Base-by-base conservation (phyloP, 2,113 vertebrate genomes). In the Callionymus lyra region DNA sequence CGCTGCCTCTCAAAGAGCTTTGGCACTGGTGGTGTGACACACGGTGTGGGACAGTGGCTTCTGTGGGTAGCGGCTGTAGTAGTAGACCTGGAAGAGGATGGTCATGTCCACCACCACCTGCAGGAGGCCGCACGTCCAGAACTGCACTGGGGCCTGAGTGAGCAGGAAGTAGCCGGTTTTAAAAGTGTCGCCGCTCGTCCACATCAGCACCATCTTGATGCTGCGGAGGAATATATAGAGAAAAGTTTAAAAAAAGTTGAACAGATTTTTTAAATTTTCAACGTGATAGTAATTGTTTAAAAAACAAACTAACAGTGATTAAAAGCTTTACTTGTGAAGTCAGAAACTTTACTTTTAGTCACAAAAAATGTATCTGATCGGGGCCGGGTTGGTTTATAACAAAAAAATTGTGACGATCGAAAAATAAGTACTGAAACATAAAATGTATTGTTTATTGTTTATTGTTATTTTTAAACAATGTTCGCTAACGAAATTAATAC, bases 131-230 rank as follows among this genome's bases (percentile, higher is more conserved):
- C 94, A 98, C 13, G 88, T 87, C 27, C 92, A 96, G 82, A 98
- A 98, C 87, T 97, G 94, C 70, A 93, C 82, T 0, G 94, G 94
- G 1, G 93, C 92, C 12, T 91, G 85, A 3, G 93, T 97, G 50
- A 97, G 48, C 52, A 97, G 81, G 85, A 98, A 98, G 82, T 98
- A 98, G 44, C 79, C 85, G 0, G 93, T 97, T 88, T 98, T 98
- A 70, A 98, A 98, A 3, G 92, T 92, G 82, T 98, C 94, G 0
- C 94, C 94, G 0, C 93, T 97, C 0, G 90, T 90, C 94, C 94
- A 98, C 94, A 98, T 97, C 75, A 92, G 79, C 63, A 97, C 94
- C 94, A 97, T 97, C 85, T 95, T 97, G 65, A 97, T 90, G 51
- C 94, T 98, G 38, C 0, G 51, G 48, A 12, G 50, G 6, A 42